phyloP scores from a whole-genome alignment of 2,113 vertebrate genomes.

The Dasyurus viverrinus region DNA sequence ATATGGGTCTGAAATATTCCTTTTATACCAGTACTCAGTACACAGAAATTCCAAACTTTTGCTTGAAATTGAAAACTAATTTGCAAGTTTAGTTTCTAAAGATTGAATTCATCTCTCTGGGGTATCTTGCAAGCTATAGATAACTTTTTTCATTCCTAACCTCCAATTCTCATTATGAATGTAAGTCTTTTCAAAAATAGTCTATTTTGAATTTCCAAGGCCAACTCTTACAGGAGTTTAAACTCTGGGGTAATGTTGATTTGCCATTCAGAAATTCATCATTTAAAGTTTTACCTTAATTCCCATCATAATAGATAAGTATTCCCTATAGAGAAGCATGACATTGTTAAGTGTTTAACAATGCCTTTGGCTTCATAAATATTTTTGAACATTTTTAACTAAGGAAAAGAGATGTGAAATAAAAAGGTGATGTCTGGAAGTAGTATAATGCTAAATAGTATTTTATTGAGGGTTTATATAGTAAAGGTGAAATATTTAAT shows the following conservation, averaged over 20 bases:
- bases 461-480: not conserved
- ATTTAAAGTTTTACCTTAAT: constrained; percentile 4
- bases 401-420: not conserved
- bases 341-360: constrained; percentile 12
- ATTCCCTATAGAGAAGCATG: not conserved
- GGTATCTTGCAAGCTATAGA: not conserved
- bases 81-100: not conserved
- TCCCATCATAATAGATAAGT: not conserved
- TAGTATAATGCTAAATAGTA: not conserved
- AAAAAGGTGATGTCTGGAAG: not conserved
- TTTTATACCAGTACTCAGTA: not conserved
- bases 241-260: not conserved
- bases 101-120: not conserved
- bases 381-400: constrained; percentile 8
- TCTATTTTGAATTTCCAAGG: not conserved
- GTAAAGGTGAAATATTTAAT: constrained; percentile 33
- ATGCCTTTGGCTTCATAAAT: not conserved
- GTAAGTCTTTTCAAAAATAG: not conserved
- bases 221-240: not conserved
- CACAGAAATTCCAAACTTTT: not conserved
- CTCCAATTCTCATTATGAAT: not conserved
- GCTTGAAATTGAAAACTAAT: constrained; percentile 19
- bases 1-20: constrained; percentile 1
- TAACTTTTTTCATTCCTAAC: not conserved
- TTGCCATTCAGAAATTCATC: not conserved